Evolutionary conservation across 2,888 invertebrate species (phyloP).

Genomic region (Blastobasis adustella): DNA sequence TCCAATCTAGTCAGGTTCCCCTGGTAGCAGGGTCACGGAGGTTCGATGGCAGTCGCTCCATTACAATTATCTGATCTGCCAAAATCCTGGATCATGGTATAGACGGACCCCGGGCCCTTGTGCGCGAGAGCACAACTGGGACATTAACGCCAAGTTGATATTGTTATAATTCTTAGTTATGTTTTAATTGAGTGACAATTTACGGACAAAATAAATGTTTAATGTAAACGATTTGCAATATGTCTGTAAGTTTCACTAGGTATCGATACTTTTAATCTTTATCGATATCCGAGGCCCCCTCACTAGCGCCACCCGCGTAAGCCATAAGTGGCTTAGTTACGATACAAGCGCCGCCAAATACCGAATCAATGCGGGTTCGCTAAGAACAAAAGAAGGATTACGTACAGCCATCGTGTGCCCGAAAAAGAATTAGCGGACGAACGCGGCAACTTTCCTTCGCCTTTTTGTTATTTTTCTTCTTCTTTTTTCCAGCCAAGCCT

Average conservation of each 20-base stretch:
- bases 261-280: neutral
- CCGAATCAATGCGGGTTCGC: constrained; percentile 50
- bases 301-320: constrained; percentile 31
- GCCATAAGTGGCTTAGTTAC: constrained; percentile 70
- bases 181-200: no score
- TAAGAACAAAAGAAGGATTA: constrained; percentile 66
- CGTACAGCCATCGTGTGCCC: constrained; percentile 22
- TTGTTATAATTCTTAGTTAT: no score
- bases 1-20: no score
- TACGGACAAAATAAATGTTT: no score
- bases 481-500: constrained; percentile 4
- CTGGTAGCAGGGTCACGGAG: no score
- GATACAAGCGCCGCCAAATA: constrained; percentile 56
- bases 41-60: no score
- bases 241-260: neutral
- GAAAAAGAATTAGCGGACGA: constrained; percentile 47
- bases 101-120: no score
- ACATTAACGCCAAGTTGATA: no score
- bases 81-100: no score
- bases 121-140: no score
- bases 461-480: constrained; percentile 16
- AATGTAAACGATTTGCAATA: neutral
- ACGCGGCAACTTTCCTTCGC: constrained; percentile 14
- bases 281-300: constrained; percentile 21
- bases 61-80: no score